These are phyloP conservation scores for Brachyhypopomus occidentalis DNA, from an alignment of 2,113 vertebrate species.

Conservation along the genomic window DNA sequence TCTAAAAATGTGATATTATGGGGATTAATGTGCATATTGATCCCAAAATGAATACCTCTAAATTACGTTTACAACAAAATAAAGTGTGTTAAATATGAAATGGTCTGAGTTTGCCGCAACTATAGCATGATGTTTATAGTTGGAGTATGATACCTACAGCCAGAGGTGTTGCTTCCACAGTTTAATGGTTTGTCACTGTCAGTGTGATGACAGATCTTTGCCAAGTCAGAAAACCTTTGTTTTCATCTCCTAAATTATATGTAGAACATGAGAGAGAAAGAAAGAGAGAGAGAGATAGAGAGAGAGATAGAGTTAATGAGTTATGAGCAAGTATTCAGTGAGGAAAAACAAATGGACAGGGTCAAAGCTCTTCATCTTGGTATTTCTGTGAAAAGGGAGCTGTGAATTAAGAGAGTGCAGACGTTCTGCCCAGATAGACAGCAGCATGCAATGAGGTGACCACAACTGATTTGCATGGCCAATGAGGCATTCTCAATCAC, in stretches of 20 bases:
- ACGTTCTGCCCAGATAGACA: constrained; percentile 12
- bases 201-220: neutral
- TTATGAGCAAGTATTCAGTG: neutral
- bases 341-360: constrained; percentile 18
- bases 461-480: constrained; percentile 45
- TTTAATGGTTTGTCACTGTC: neutral
- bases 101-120: too few relatives aligned
- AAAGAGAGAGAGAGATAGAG: neutral
- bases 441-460: constrained; percentile 53
- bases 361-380: constrained; percentile 43
- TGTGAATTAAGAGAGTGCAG: constrained; percentile 20
- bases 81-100: too few relatives aligned
- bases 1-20: too few relatives aligned
- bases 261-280: too few relatives aligned
- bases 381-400: constrained; percentile 27
- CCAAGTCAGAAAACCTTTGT: constrained; percentile 14
- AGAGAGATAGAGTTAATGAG: neutral
- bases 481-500: constrained; percentile 45
- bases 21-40: too few relatives aligned
- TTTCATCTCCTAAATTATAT: constrained; percentile 18
- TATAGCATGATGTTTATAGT: too few relatives aligned
- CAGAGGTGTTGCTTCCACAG: neutral
- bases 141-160: neutral
- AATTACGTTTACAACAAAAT: too few relatives aligned
- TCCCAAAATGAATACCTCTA: too few relatives aligned